phyloP scores from a whole-genome alignment of 2,113 vertebrate species.

The Dascyllus trimaculatus region DNA sequence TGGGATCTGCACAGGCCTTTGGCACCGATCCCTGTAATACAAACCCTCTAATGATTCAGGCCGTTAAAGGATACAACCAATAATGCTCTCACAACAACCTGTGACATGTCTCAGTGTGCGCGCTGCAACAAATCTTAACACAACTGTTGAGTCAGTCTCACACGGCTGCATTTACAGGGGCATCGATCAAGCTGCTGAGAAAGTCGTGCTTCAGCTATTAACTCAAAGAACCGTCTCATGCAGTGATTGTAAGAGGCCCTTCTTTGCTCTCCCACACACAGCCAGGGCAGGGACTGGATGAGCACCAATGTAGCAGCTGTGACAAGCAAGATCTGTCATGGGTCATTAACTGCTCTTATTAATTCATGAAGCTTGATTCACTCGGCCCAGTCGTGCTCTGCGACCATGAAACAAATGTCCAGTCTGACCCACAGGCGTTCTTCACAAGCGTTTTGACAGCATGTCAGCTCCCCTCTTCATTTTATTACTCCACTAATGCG shows the following conservation, averaged over 20 bases:
- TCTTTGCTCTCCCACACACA: conserved; percentile 56
- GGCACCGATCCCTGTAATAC: conserved; percentile 46
- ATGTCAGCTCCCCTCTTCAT: conserved; percentile 40
- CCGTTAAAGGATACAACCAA: conserved; percentile 42
- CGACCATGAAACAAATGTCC: conserved; percentile 53
- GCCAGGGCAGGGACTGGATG: conserved; percentile 34
- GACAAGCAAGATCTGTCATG: conserved; percentile 63
- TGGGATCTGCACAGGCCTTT: conserved; percentile 24
- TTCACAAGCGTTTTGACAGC: conserved; percentile 31
- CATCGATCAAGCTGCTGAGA: conserved; percentile 32
- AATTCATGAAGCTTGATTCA: conserved; percentile 73
- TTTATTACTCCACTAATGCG: conserved; percentile 47
- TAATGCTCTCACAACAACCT: conserved; percentile 50
- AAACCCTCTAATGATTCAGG: conserved; percentile 61
- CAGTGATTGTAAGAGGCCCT: conserved; percentile 42
- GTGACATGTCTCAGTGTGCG: conserved; percentile 36
- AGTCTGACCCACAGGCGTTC: conserved; percentile 44
- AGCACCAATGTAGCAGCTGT: conserved; percentile 66
- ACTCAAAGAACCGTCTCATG: conserved; percentile 57
- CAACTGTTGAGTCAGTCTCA: conserved; percentile 42
- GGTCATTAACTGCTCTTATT: conserved; percentile 73
- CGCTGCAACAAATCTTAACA: conserved; percentile 10
- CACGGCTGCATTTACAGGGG: conserved; percentile 23
- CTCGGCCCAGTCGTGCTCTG: conserved; percentile 35
- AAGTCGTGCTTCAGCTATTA: conserved; percentile 40